Conservation (phyloP, 2,797 vertebrate species). For the Argya squamiceps region DNA sequence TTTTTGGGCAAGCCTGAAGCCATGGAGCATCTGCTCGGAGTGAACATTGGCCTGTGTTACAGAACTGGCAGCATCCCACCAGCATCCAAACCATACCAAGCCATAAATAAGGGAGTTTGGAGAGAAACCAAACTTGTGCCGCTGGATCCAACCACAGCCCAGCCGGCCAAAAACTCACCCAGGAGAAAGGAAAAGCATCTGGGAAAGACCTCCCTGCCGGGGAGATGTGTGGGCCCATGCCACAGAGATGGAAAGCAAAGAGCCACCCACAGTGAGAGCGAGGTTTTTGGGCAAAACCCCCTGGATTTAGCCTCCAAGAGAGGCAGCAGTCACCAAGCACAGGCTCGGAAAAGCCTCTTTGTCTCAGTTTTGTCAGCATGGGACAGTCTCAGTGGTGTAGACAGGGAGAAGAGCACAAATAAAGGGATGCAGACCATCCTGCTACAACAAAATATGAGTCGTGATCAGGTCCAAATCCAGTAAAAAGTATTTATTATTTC, state of each 20-base stretch:
- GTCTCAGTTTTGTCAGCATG: neutral
- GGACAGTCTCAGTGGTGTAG: fast-evolving
- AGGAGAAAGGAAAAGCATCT: neutral
- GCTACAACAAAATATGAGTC: neutral
- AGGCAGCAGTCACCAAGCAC: fast-evolving
- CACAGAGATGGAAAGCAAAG: neutral
- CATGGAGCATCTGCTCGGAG: fast-evolving
- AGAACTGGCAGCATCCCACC: neutral
- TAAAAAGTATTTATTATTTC: constrained; percentile 68
- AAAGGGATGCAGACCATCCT: neutral
- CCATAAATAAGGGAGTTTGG: neutral
- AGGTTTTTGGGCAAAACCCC: neutral
- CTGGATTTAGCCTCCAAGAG: neutral
- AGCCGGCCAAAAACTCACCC: neutral
- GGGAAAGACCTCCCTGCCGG: neutral
- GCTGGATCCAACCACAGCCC: neutral
- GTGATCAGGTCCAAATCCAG: neutral
- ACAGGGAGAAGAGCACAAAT: neutral
- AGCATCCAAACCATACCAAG: neutral
- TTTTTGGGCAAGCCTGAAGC: neutral
- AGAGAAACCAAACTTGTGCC: neutral
- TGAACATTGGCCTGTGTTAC: fast-evolving
- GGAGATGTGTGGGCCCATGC: neutral
- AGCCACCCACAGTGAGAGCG: fast-evolving
- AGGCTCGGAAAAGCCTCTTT: neutral